Evolutionary conservation across 2,888 invertebrate genomes (phyloP).

Genomic region (Scelioninae gen. 2): DNA sequence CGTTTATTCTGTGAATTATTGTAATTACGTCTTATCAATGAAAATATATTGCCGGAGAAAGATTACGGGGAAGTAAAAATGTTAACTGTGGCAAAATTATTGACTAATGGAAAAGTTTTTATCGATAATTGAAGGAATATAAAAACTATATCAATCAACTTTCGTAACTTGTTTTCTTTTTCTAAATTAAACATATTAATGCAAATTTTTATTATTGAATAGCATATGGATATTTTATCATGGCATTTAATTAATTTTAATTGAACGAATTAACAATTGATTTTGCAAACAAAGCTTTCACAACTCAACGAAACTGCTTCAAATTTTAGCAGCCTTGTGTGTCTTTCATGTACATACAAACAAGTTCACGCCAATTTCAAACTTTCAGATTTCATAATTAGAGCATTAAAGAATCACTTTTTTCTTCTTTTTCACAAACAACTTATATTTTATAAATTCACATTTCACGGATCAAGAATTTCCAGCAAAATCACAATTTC

Average conservation of each 20-base stretch:
- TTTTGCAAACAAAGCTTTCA: constrained; percentile 34
- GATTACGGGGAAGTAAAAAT: too few species aligned
- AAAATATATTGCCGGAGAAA: too few species aligned
- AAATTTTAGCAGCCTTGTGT: constrained; percentile 35
- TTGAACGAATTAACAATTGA: constrained; percentile 27
- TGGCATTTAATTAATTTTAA: too few species aligned
- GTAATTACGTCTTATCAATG: neutral
- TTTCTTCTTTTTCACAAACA: neutral
- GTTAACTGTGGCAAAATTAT: too few species aligned
- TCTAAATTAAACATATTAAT: too few species aligned
- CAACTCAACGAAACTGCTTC: constrained; percentile 3
- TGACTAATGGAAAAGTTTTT: too few species aligned
- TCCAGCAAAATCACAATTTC: constrained; percentile 39
- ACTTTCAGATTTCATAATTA: constrained; percentile 13
- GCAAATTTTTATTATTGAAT: too few species aligned
- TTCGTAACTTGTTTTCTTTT: too few species aligned
- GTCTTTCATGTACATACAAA: constrained; percentile 38
- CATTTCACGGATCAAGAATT: neutral
- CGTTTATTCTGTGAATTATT: too few species aligned
- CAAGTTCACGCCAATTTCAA: constrained; percentile 24
- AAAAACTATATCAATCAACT: too few species aligned
- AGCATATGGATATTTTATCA: too few species aligned
- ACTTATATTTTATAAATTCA: neutral
- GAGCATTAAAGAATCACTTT: neutral
- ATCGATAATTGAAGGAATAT: too few species aligned